Base-by-base conservation (phyloP, 2,113 vertebrate genomes). In the Gobio gobio region DNA sequence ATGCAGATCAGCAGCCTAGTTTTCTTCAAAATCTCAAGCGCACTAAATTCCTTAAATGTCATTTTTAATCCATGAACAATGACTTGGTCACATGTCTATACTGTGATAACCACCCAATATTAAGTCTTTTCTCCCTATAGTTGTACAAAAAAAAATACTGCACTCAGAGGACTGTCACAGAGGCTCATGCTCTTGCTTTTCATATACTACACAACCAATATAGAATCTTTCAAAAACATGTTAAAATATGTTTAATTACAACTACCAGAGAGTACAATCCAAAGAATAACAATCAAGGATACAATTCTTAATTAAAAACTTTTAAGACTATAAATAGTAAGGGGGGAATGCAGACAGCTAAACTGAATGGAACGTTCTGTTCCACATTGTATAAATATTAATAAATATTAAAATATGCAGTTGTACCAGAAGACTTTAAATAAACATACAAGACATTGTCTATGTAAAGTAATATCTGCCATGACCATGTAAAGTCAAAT, bases 21-120 rank as follows among this genome's bases (percentile, higher is more conserved):
- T 61, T 66, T 33, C 26, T 66, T 29, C 26, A 33, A 24, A n/a
- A 61, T 66, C 13, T 66, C 63, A 66, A 66, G 24, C 10, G 26
- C 22, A 74, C 12, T 14, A 47, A 47, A 63, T 63, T 63, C n/a
- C 40, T 18, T 63, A 20, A 47, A 79, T 63, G 58, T 47, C 13
- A 79, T 79, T 33, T 79, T 63, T 12, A 79, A 79, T 63, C 58
- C 40, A 29, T 26, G 8, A 79, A 63, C n/a, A 63, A 79, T 26
- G 77, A 79, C 36, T 63, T 43, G 6, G 58, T 47, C n/a, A 45
- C 13, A 45, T 63, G 58, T 59, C 22, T 63, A 56, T 45, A 63
- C 36, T 61, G 20, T 78, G 36, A 78, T 45, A 61, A 61, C 51
- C 1, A 36, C 26, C 29, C n/a, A 61, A 1, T 18, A 45, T 61